Base-by-base conservation (phyloP, 2,113 vertebrate species). In the Labrus mixtus region DNA sequence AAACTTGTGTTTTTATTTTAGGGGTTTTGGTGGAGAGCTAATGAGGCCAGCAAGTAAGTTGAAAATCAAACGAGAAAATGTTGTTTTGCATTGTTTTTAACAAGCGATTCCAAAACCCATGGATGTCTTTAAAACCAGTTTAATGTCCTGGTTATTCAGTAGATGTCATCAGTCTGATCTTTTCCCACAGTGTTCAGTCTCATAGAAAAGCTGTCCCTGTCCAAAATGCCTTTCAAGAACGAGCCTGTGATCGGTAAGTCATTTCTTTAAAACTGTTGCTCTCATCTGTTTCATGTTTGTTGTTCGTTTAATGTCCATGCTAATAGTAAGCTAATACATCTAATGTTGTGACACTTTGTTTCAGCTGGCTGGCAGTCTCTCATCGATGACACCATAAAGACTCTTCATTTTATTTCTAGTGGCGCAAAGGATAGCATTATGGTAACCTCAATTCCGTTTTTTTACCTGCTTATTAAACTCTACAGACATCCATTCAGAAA, bases 11-110 rank as follows among this genome's bases (percentile, higher is more conserved):
- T 20, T 43, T 86, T 48, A 62, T 86, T 48, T 15, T 65, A 99
- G 98, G 93, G 97, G 98, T 11, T 95, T 97, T 17, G 97, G 96
- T 72, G 98, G 98, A 88, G 96, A 97, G 4, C 92, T 97, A 48
- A 98, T 99, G 97, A 95, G 95, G 85, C 96, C 95, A 43, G 97
- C 97, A 87, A 95, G 98, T 99, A 87, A 73, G 82, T 69, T 5
- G 29, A 39, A 65, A 57, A 33, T 0, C 57, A 59, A 20, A 53
- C 23, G 13, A 19, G 1, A 43, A 29, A 37, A 20, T 37, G 1
- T 0, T 33, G 20, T 29, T 60, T 58, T 2, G 17, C 19, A 25
- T 29, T 16, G 4, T 3, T 50, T 39, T 59, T 25, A 36, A 68
- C 51, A 0, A 37, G 23, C 16, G 33, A 11, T 59, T n/a, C 8